Evolutionary conservation across 2,888 invertebrate genomes (phyloP).

Genomic region (Melieria crassipennis): DNA sequence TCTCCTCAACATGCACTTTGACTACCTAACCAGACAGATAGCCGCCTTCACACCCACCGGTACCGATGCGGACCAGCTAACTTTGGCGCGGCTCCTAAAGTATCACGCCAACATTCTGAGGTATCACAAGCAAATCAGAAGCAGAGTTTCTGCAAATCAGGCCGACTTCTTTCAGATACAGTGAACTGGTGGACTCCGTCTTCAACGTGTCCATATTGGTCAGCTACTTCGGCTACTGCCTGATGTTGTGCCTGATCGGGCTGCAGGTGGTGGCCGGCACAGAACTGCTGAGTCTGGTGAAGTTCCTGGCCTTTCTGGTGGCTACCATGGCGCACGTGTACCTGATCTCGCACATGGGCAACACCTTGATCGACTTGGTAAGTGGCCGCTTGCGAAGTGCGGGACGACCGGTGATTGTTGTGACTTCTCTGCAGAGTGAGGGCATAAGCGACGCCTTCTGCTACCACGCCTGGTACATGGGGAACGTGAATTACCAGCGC

Average conservation of each 20-base stretch:
- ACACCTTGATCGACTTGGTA: conserved; percentile 44
- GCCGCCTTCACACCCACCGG: conserved; percentile 41
- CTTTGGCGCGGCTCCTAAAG: conserved; percentile 35
- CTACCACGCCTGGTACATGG: conserved; percentile 46
- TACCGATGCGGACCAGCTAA: conserved; percentile 37
- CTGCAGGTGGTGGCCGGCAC: conserved; percentile 45
- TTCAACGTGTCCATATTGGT: conserved; percentile 44
- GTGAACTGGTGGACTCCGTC: conserved; percentile 37
- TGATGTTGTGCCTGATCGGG: conserved; percentile 45
- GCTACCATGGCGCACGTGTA: conserved; percentile 44
- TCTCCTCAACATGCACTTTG: conserved; percentile 47
- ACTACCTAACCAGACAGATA: conserved; percentile 41
- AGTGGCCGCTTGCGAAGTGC: neutral
- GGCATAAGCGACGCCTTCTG: conserved; percentile 44
- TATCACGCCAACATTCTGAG: conserved; percentile 36
- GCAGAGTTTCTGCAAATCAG: neutral
- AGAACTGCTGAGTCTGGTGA: conserved; percentile 40
- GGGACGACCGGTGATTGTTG: neutral
- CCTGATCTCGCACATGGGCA: conserved; percentile 45
- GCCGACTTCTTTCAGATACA: conserved; percentile 30
- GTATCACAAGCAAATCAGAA: neutral
- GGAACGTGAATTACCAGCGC: conserved; percentile 42
- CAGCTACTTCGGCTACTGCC: conserved; percentile 43
- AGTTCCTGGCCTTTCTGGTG: conserved; percentile 45
- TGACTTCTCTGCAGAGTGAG: conserved; percentile 31